A percentile compares a stretch with the other conserved stretches of the same genome.
Evolutionary conservation across 1,140 invertebrate genomes (phyloP).

Genomic region (Coelopa frigida): DNA sequence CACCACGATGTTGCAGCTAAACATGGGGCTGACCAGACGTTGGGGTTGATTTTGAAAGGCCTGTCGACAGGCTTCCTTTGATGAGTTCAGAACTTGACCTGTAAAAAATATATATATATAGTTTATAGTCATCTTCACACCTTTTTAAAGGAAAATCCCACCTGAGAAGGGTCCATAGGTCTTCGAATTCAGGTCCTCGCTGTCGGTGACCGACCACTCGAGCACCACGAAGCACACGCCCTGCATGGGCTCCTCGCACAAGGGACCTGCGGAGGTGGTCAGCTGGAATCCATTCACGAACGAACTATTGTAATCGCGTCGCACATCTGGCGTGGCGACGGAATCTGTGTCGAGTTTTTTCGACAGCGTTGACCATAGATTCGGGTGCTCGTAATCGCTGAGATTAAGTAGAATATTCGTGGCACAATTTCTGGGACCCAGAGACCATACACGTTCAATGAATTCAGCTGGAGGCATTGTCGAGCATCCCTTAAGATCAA

Average conservation of each 20-base stretch:
- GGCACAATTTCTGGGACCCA: slow-evolving; percentile 83
- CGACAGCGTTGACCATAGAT: slow-evolving; percentile 27
- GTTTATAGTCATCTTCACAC: background rate
- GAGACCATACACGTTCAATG: slow-evolving; percentile 77
- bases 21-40: slow-evolving; percentile 93
- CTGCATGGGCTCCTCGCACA: slow-evolving; percentile 95
- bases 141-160: slow-evolving; percentile 18
- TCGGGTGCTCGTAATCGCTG: slow-evolving; percentile 47
- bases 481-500: slow-evolving; percentile 27
- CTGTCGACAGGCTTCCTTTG: slow-evolving; percentile 81
- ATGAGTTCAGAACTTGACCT: slow-evolving; percentile 88
- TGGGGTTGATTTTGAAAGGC: slow-evolving; percentile 86
- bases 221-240: slow-evolving; percentile 87
- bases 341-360: slow-evolving; percentile 9
- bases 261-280: slow-evolving; percentile 77
- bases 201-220: slow-evolving; percentile 61
- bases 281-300: slow-evolving; percentile 94
- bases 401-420: slow-evolving; percentile 83
- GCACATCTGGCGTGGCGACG: slow-evolving; percentile 37
- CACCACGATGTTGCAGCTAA: slow-evolving; percentile 86
- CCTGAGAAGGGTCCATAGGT: slow-evolving; percentile 53
- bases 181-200: slow-evolving; percentile 45
- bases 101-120: slow-evolving; percentile 12
- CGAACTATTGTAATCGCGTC: slow-evolving; percentile 63
- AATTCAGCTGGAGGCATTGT: slow-evolving; percentile 13